These are phyloP conservation scores for Sphaeridia pumilis DNA, from an alignment of 2,888 invertebrate genomes.

Conservation along the genomic window DNA sequence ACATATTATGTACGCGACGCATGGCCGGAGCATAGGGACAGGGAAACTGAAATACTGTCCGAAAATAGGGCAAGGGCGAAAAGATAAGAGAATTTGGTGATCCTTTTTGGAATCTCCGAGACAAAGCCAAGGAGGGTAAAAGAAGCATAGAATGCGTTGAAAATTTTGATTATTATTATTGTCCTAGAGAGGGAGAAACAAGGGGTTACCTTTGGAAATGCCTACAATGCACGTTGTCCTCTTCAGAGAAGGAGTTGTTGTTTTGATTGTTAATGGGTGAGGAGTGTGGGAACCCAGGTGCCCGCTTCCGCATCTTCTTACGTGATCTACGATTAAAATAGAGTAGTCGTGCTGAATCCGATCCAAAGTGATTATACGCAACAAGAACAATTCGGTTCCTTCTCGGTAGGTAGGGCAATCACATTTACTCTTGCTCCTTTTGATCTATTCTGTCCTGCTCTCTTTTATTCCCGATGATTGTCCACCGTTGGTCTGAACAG, in stretches of 20 bases:
- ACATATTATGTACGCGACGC: background rate
- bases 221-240: too few species aligned
- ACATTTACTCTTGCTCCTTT: too few species aligned
- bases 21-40: background rate
- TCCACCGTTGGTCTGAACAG: too few species aligned
- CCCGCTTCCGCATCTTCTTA: slow-evolving; percentile 7
- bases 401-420: too few species aligned
- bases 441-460: too few species aligned
- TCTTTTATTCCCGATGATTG: too few species aligned
- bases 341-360: too few species aligned
- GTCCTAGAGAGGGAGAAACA: slow-evolving; percentile 3
- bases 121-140: background rate
- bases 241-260: slow-evolving; percentile 8
- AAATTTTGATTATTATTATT: background rate
- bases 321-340: too few species aligned
- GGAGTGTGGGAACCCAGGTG: slow-evolving; percentile 35
- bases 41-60: background rate
- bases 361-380: too few species aligned
- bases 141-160: slow-evolving; percentile 3
- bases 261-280: slow-evolving; percentile 19
- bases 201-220: slow-evolving; percentile 4
- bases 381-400: too few species aligned
- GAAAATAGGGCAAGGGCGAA: background rate
- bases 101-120: background rate
- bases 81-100: background rate